Evolutionary conservation across 92 coral and sea anemone genomes (phyloP).

Genomic region (Epizoanthus illoricatus): DNA sequence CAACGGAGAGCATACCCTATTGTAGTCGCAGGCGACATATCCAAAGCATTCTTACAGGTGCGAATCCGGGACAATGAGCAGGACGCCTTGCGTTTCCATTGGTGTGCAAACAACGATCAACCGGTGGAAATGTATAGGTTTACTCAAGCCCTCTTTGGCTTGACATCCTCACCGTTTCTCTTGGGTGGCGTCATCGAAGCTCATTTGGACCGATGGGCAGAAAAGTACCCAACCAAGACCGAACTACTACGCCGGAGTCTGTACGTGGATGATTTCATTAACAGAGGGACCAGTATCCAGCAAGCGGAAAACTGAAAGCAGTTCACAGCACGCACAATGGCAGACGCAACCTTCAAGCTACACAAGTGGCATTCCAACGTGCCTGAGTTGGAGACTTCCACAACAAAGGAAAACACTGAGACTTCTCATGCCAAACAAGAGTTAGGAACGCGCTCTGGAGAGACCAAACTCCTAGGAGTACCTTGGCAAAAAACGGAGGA

Average conservation of each 20-base stretch:
- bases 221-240: not conserved
- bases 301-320: conserved; percentile 14
- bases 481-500: not conserved
- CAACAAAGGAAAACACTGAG: not conserved
- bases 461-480: conserved; percentile 2
- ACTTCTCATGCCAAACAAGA: not conserved
- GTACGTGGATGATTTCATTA: conserved; percentile 2
- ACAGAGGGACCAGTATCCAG: not conserved
- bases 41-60: too few species aligned
- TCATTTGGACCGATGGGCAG: not conserved
- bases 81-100: conserved; percentile 5
- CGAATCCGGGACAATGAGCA: not conserved
- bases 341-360: not conserved
- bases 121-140: not conserved
- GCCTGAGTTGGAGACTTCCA: not conserved
- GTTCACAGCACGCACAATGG: not conserved
- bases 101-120: not conserved
- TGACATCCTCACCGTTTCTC: conserved; percentile 4
- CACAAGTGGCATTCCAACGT: too few species aligned
- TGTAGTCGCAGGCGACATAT: not conserved
- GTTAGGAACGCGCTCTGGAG: not conserved
- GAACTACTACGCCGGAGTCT: not conserved
- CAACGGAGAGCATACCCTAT: conserved; percentile 19
- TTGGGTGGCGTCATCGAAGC: conserved; percentile 22
- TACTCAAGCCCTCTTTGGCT: conserved; percentile 2